Evolutionary conservation across 1,140 invertebrate species (phyloP).

Genomic region (Drosophila persimilis): DNA sequence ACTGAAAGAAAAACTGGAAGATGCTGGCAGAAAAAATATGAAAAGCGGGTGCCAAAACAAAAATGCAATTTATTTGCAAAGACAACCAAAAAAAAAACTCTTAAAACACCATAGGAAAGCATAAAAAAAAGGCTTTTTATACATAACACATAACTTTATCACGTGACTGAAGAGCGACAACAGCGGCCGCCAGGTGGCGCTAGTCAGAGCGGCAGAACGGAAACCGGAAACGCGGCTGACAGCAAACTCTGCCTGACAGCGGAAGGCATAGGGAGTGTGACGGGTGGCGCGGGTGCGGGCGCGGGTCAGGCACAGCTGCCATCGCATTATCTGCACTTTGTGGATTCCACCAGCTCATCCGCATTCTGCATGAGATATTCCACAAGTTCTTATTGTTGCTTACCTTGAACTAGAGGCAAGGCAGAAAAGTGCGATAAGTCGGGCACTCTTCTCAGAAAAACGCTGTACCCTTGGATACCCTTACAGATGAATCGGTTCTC

Average conservation of each 20-base stretch:
- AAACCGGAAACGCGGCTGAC: slow-evolving; percentile 66
- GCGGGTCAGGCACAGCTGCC: slow-evolving; percentile 38
- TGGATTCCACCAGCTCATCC: slow-evolving; percentile 12
- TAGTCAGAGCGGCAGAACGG: slow-evolving; percentile 47
- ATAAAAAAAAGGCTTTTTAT: neutral
- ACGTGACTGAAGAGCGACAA: slow-evolving; percentile 31
- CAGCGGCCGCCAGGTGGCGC: slow-evolving; percentile 63
- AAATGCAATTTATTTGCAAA: slow-evolving; percentile 67
- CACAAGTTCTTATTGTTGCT: slow-evolving; percentile 6
- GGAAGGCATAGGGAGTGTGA: neutral
- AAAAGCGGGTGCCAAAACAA: slow-evolving; percentile 60
- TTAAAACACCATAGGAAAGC: neutral
- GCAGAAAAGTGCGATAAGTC: slow-evolving; percentile 46
- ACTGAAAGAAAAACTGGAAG: slow-evolving; percentile 1
- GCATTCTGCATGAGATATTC: slow-evolving; percentile 48
- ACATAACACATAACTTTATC: slow-evolving; percentile 52
- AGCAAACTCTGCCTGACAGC: slow-evolving; percentile 50
- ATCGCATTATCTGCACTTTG: slow-evolving; percentile 59
- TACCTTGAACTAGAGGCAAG: neutral
- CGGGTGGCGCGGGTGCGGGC: too few species aligned
- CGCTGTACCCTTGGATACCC: neutral
- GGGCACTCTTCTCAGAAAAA: slow-evolving; percentile 18
- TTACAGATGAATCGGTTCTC: too few species aligned
- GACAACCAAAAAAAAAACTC: slow-evolving; percentile 8
- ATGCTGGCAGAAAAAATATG: slow-evolving; percentile 46